Conservation (phyloP, 35 echinoderm and acorn worm species). For the Apostichopus japonicus region DNA sequence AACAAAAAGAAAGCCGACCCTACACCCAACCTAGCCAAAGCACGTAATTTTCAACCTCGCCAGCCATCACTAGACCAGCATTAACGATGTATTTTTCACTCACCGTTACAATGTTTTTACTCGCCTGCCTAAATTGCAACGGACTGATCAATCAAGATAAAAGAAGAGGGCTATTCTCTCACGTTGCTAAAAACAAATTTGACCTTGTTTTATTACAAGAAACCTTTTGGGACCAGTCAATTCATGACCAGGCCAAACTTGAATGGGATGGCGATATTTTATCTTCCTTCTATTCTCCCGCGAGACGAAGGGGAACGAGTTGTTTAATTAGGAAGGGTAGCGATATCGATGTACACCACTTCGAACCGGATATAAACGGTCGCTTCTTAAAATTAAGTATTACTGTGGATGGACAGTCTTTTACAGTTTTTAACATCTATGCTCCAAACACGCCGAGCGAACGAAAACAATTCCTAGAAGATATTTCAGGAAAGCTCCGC, state of each 20-base stretch:
- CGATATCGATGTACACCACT: background rate
- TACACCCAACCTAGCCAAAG: background rate
- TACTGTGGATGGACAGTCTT: background rate
- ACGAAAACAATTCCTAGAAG: background rate
- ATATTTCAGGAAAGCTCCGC: background rate
- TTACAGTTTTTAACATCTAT: conserved; percentile 2
- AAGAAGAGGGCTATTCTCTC: background rate
- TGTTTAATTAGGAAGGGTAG: background rate
- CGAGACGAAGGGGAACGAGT: background rate
- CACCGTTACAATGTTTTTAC: background rate
- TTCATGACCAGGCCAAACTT: background rate
- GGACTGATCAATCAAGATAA: background rate
- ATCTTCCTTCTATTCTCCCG: background rate
- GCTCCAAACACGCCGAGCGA: background rate
- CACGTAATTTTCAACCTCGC: background rate
- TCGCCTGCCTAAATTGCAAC: conserved; percentile 30
- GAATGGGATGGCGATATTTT: background rate
- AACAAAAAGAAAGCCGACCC: background rate
- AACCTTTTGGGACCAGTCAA: background rate
- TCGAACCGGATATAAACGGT: background rate
- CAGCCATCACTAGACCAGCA: background rate
- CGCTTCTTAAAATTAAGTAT: background rate
- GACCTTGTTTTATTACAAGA: background rate
- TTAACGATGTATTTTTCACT: background rate
- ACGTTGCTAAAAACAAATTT: background rate